Base-by-base conservation (phyloP, 2,113 vertebrate species). In the Leuciscus idus region DNA sequence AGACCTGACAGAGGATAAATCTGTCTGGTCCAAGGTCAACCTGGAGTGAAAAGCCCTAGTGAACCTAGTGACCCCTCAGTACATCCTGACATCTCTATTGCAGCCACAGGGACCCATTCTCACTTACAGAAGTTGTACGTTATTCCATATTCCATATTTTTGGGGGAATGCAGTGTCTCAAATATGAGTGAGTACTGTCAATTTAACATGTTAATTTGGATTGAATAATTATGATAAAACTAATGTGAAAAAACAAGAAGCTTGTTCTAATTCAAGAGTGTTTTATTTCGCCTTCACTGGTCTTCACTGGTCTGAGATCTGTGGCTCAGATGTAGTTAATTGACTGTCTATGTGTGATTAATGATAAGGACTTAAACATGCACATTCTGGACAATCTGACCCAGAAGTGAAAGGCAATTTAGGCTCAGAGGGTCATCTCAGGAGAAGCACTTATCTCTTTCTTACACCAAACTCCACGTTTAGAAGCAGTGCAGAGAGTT, bases 361-460 rank as follows among this genome's bases (percentile, higher is more conserved):
- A 95, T 95, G 93, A 92, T 93, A 91, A 93, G 91, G 92, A 92
- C 91, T 94, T 95, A 93, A 94, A 93, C 96, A 97, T 97, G 96
- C 96, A 94, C 95, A 93, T 96, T 94, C 90, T 74, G 89, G 92
- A 93, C 93, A 92, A 92, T 91, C 91, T 92, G 90, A 92, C 91
- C 93, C 93, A 93, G 92, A 94, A 93, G 90, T 91, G 87, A 84
- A 90, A 88, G 90, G 91, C 89, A 93, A 91, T 94, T 94, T 93
- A 84, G 91, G 90, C 83, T 55, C 87, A 90, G 83, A 86, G 90
- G 79, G 85, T 89, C 90, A 93, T 95, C 94, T 95, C 95, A 94
- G 91, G 94, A 95, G 95, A 93, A 94, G 94, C 94, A 94, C 94
- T 94, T 95, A 95, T 92, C 92, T 93, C 15, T 55, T 92, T 93